Conservation (phyloP, 2,797 vertebrate genomes). For the Macroramphosus scolopax region DNA sequence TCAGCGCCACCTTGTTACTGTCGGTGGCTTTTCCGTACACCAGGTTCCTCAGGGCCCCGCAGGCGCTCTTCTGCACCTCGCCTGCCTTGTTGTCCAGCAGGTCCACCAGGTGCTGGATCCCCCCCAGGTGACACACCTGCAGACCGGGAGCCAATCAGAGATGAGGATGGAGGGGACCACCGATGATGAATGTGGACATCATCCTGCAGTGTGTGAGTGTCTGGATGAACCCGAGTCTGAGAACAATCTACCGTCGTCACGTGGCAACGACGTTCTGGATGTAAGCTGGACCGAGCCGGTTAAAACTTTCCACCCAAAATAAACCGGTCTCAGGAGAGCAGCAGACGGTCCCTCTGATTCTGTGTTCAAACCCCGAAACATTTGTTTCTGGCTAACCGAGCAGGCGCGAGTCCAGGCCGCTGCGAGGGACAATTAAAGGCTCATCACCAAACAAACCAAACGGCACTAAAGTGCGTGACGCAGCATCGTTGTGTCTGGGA, state of each 20-base stretch:
- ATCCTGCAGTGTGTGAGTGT: too few species aligned
- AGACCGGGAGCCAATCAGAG: background rate
- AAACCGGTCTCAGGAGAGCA: slow-evolving; percentile 29
- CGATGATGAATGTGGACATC: too few species aligned
- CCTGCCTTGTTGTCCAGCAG: slow-evolving; percentile 91
- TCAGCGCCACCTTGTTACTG: slow-evolving; percentile 97
- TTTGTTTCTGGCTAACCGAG: slow-evolving; percentile 34
- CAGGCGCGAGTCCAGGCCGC: slow-evolving; percentile 29
- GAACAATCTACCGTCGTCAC: too few species aligned
- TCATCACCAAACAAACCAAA: slow-evolving; percentile 41
- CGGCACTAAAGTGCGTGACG: slow-evolving; percentile 5
- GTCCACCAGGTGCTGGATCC: slow-evolving; percentile 96
- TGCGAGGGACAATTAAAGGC: slow-evolving; percentile 49
- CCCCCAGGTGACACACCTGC: slow-evolving; percentile 92
- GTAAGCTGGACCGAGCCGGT: too few species aligned
- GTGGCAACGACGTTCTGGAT: too few species aligned
- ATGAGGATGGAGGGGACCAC: too few species aligned
- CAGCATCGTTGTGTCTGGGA: slow-evolving; percentile 3
- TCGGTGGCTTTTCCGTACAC: slow-evolving; percentile 96
- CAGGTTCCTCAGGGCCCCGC: slow-evolving; percentile 93
- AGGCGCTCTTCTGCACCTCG: slow-evolving; percentile 96
- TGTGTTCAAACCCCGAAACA: slow-evolving; percentile 34
- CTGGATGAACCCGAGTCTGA: too few species aligned
- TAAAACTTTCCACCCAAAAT: too few species aligned
- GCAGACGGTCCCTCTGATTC: slow-evolving; percentile 22